Evolutionary conservation across 1,140 invertebrate species (phyloP), one percentile per base, ranked within the genome.

Genomic region (Pachypeltis micranthus): DNA sequence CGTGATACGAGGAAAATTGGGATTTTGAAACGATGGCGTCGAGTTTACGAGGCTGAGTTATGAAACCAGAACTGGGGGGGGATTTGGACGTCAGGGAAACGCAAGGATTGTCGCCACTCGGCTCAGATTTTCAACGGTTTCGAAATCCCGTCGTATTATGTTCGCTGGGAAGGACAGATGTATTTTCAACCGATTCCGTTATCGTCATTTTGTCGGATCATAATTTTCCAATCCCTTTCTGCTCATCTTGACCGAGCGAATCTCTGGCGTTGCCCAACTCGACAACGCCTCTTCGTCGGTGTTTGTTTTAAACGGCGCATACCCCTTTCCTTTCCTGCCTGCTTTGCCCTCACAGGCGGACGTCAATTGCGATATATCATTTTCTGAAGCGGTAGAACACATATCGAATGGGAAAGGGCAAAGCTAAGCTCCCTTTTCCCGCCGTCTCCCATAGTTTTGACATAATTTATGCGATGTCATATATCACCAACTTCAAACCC

Each of bases 191-290:
- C 47, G 47, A 51, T 51, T 51, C 19, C 47, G 47, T 51, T 51
- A 51, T 51, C 47, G 47, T 14, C 47, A 21, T 51, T 51, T 51
- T 51, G 47, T 51, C 47, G 47, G 47, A 51, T 51, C 47, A 51
- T 51, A 51, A 51, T 51, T 51, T 21, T 21, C 47, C 7, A 21
- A 51, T 51, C 47, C 47, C 7, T 4, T 51, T 21, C 12, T 21
- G 19, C 7, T 51, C 47, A 51, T 51, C 47, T 51, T 51, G 47
- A 21, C n/a, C n/a, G n/a, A n/a, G n/a, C n/a, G n/a, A n/a, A n/a
- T n/a, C n/a, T n/a, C n/a, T n/a, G n/a, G n/a, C n/a, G n/a, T n/a
- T n/a, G n/a, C n/a, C n/a, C n/a, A n/a, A n/a, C n/a, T n/a, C n/a
- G n/a, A n/a, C n/a, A n/a, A n/a, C n/a, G n/a, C n/a, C n/a, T n/a